Evolutionary conservation across 2,888 invertebrate species (phyloP), one percentile per base, ranked within the genome.

Genomic region (Parnassius smintheus): DNA sequence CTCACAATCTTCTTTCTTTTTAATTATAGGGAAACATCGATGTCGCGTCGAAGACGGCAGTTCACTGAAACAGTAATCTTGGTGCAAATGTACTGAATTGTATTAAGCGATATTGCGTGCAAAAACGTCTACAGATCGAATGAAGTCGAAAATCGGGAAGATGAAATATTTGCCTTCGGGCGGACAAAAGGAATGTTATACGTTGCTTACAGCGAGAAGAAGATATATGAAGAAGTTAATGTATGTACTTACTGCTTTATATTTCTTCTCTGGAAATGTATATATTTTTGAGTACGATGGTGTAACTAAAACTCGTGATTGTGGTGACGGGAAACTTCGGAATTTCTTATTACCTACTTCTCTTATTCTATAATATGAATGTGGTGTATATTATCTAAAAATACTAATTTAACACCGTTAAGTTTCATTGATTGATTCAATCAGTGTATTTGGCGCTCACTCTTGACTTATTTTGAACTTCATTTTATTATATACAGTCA

Each of bases 191-290:
- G 94, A 94, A 87, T 91, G 93, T 56, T 94, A 94, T 80, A 93
- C 93, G 22, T 86, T 92, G 75, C 84, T 94, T 70, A 92, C 93
- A 63, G 93, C 93, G 62, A 92, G 93, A 83, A 91, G 94, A 82
- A 90, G 93, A 87, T 90, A 94, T 87, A 93, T 94, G 93, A 94
- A 94, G 92, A 94, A 94, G 81, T 81, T 94, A 84, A 88, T 92
- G 94, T 94, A 93, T 90, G 94, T 94, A 90, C 80, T 66, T 41
- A 41, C 12, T 48, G 18, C 52, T 62, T 56, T 64, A 55, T 13
- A 48, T 64, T 59, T 46, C 52, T 55, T 35, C 45, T 49, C 13
- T 8, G 48, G 48, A 12, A n/a, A 48, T 9, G 9, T 48, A 8
- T 48, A 44, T 11, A 11, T 44, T 44, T 44, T 44, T 44, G 25